Evolutionary conservation across 2,113 vertebrate species (phyloP), one percentile per base, ranked within the genome.

Genomic region (Microcebus jonahi): DNA sequence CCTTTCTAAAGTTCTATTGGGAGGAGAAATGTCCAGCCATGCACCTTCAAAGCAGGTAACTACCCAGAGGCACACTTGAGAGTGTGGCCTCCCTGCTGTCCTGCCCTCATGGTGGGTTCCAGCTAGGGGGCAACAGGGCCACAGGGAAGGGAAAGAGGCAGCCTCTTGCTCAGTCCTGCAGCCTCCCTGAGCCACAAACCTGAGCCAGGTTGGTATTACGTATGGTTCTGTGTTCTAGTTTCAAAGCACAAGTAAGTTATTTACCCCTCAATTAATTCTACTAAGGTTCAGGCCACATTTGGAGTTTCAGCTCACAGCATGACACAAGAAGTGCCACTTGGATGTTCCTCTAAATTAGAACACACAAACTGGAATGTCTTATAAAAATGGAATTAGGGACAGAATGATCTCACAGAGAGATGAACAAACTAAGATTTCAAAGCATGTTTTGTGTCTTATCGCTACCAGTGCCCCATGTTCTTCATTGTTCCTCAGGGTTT

Each of bases 361-460:
- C 31, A 34, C 61, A 88, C 90, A 76, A 88, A 80, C 13, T 34
- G 20, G 48, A 39, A 50, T 70, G 23, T 59, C 34, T 75, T 79
- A 29, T 86, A 88, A 86, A 71, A 88, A 55, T 5, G n/a, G 34
- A 73, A 31, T 48, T 50, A 70, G 50, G 71, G 57, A 91, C 42
- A 73, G 36, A 73, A 67, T 2, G 23, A 48, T n/a, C 65, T 92
- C 63, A 71, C 15, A 55, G 9, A 90, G 9, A 96, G 63, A 96
- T 18, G 67, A 84, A 45, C 45, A 55, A 59, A 42, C 77, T 94
- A 45, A 84, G 79, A 79, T 87, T 90, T 94, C 92, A 96, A 77
- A 90, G 87, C 23, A 31, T 23, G 76, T 88, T 87, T 68, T 71
- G 18, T 65, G 14, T 87, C 50, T 77, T 42, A 53, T 80, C 36